Conservation (phyloP, 2,113 vertebrate species). For the Notechis scutatus region DNA sequence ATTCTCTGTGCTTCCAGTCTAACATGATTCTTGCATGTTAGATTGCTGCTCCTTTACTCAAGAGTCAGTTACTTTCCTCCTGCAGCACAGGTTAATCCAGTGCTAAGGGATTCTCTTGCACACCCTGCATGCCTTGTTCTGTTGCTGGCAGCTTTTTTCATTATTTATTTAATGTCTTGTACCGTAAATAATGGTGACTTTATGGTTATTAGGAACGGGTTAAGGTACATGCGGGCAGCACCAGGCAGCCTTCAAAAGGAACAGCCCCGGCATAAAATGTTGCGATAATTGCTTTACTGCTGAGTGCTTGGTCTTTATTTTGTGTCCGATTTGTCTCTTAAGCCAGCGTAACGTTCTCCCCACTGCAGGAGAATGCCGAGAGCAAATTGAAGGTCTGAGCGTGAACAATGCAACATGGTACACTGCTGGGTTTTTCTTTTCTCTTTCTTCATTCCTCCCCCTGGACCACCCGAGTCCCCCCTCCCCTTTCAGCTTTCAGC, state of each 20-base stretch:
- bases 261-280: constrained; percentile 94
- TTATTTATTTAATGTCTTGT: constrained; percentile 99
- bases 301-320: constrained; percentile 91
- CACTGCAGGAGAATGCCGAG: constrained; percentile 98
- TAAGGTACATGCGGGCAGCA: constrained; percentile 86
- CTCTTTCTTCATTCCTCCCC: constrained; percentile 79
- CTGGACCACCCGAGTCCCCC: constrained; percentile 74
- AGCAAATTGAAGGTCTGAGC: constrained; percentile 99
- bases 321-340: constrained; percentile 99
- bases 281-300: constrained; percentile 99
- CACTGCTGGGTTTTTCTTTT: constrained; percentile 87
- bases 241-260: constrained; percentile 90
- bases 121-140: constrained; percentile 68
- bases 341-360: constrained; percentile 99
- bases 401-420: constrained; percentile 99
- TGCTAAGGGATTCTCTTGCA: constrained; percentile 60
- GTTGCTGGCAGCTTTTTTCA: constrained; percentile 74
- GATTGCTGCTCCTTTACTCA: constrained; percentile 20
- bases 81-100: constrained; percentile 58
- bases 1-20: background rate
- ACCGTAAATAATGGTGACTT: constrained; percentile 99
- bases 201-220: constrained; percentile 99
- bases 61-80: constrained; percentile 27
- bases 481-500: constrained; percentile 61
- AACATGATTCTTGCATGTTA: background rate